Percentiles rank a stretch among this genome's conserved stretches.
Conservation (phyloP, 2,888 invertebrate genomes). For the Choreutis nemorana region DNA sequence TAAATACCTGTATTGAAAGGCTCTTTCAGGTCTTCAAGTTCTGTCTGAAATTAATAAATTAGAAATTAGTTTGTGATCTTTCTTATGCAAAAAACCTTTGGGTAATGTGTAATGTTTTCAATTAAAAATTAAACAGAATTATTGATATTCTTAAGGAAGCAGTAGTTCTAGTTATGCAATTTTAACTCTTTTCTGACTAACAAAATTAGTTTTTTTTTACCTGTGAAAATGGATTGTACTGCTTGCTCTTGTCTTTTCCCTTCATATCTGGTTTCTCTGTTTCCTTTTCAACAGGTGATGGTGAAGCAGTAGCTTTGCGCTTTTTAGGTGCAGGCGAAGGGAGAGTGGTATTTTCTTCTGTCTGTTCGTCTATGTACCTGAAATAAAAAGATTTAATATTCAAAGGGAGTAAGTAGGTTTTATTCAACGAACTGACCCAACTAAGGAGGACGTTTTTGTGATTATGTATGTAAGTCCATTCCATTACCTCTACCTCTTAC, state of each 20-base stretch:
- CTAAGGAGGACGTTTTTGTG: constrained; percentile 2
- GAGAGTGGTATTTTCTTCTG: constrained; percentile 40
- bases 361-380: constrained; percentile 59
- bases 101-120: no score
- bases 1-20: constrained; percentile 44
- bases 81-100: no score
- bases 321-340: constrained; percentile 46
- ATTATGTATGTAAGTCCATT: constrained; percentile 1
- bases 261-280: constrained; percentile 15
- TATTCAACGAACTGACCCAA: no score
- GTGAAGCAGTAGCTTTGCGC: constrained; percentile 27
- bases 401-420: constrained; percentile 2
- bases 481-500: background rate
- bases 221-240: constrained; percentile 37
- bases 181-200: background rate
- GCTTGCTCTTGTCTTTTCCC: constrained; percentile 24
- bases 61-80: no score
- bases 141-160: no score
- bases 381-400: constrained; percentile 2
- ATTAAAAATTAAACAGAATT: no score
- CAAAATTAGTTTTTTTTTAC: constrained; percentile 15
- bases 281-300: constrained; percentile 21
- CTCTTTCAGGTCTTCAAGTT: constrained; percentile 47
- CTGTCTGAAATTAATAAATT: constrained; percentile 33
- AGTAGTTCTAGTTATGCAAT: no score